Evolutionary conservation across 2,888 invertebrate genomes (phyloP).

Genomic region (Drepanosiphum platanoidis): DNA sequence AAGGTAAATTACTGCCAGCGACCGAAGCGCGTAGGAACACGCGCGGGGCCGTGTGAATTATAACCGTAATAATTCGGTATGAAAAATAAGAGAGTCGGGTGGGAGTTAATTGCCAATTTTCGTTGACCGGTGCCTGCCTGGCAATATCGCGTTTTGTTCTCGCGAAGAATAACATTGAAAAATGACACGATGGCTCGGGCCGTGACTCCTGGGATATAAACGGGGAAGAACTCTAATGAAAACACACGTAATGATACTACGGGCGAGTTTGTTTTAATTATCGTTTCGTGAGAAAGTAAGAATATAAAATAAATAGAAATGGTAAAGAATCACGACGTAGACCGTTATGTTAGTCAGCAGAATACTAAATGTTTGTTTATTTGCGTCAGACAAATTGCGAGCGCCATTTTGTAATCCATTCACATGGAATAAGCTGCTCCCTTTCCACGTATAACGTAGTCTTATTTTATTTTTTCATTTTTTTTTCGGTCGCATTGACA

Average conservation of each 20-base stretch:
- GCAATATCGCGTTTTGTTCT: not conserved
- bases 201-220: too few relatives aligned
- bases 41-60: not conserved
- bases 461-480: not conserved
- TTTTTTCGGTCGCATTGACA: constrained; percentile 21
- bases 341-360: not conserved
- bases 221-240: not conserved
- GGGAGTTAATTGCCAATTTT: constrained; percentile 26
- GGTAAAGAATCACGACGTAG: not conserved
- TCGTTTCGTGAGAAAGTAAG: not conserved
- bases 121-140: not conserved
- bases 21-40: not conserved
- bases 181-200: not conserved
- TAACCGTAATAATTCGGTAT: constrained; percentile 15
- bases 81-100: constrained; percentile 21
- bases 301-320: not conserved
- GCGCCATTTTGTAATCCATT: constrained; percentile 45
- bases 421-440: constrained; percentile 12
- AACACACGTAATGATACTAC: not conserved
- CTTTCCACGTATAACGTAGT: not conserved
- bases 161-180: not conserved
- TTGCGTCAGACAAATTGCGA: not conserved
- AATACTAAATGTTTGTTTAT: constrained; percentile 26
- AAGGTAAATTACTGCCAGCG: constrained; percentile 30
- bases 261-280: not conserved